A percentile compares a stretch with the other conserved stretches of the same genome.
Evolutionary conservation across 2,113 vertebrate species (phyloP).

Genomic region (Pholis gunnellus): DNA sequence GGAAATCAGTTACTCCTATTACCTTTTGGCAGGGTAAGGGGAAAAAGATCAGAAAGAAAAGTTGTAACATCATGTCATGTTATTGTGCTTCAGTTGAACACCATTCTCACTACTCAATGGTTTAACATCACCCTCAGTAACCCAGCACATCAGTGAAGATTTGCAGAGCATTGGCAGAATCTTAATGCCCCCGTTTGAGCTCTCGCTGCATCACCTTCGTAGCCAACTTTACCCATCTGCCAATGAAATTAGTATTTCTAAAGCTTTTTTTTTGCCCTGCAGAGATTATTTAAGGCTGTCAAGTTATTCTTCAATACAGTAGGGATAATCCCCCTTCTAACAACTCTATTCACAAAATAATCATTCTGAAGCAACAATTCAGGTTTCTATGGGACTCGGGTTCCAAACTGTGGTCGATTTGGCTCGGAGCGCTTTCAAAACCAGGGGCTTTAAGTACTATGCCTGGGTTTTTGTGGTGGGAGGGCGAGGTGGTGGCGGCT

Average conservation of each 20-base stretch:
- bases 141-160: constrained; percentile 41
- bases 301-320: constrained; percentile 43
- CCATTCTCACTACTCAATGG: constrained; percentile 32
- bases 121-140: constrained; percentile 52
- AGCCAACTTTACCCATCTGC: constrained; percentile 52
- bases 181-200: constrained; percentile 50
- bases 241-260: constrained; percentile 52
- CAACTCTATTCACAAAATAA: constrained; percentile 48
- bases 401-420: constrained; percentile 59
- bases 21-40: constrained; percentile 15
- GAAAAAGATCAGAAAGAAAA: constrained; percentile 30
- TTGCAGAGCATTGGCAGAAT: constrained; percentile 52
- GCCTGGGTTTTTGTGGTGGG: constrained; percentile 39
- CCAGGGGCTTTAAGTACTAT: constrained; percentile 40
- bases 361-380: constrained; percentile 20
- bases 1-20: constrained; percentile 11
- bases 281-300: constrained; percentile 29
- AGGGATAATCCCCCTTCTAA: constrained; percentile 47
- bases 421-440: constrained; percentile 50
- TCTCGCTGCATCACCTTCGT: constrained; percentile 29
- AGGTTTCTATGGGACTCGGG: constrained; percentile 9
- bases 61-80: constrained; percentile 30
- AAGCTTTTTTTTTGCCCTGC: constrained; percentile 2
- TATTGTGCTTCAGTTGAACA: constrained; percentile 37
- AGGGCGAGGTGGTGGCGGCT: constrained; percentile 45